phyloP scores from a whole-genome alignment of 1,140 invertebrate genomes.

The Drosophila bocki region DNA sequence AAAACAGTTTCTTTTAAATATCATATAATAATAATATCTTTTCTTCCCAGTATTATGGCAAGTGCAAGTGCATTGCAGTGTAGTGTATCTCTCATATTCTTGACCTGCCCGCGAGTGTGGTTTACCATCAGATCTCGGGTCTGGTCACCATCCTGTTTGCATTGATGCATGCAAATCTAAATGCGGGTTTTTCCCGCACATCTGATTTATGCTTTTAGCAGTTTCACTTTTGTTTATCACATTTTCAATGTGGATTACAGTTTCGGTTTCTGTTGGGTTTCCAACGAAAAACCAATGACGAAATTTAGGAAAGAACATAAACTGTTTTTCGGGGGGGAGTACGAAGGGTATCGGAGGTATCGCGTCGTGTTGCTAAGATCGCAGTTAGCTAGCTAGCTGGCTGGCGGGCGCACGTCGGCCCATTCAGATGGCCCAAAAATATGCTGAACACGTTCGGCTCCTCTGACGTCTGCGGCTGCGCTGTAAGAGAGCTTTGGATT shows the following conservation, averaged over 20 bases:
- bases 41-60: neutral
- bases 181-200: conserved; percentile 20
- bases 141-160: conserved; percentile 37
- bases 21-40: too few species aligned
- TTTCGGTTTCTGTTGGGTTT: conserved; percentile 24
- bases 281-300: conserved; percentile 55
- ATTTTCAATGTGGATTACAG: conserved; percentile 23
- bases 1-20: too few species aligned
- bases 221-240: conserved; percentile 3
- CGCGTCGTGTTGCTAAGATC: conserved; percentile 13
- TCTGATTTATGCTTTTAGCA: conserved; percentile 4
- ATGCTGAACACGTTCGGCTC: conserved; percentile 60
- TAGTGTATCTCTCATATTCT: conserved; percentile 4
- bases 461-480: conserved; percentile 76
- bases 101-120: conserved; percentile 7
- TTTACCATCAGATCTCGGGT: conserved; percentile 25
- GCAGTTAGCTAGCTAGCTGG: conserved; percentile 10
- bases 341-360: neutral
- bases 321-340: conserved; percentile 19
- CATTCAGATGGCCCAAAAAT: conserved; percentile 44
- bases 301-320: conserved; percentile 27
- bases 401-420: conserved; percentile 63
- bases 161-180: conserved; percentile 44
- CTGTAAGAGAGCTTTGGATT: conserved; percentile 51
- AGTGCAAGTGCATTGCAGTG: neutral